These are phyloP conservation scores for Sebastes nivosus DNA, from an alignment of 2,797 vertebrate genomes.

Conservation along the genomic window DNA sequence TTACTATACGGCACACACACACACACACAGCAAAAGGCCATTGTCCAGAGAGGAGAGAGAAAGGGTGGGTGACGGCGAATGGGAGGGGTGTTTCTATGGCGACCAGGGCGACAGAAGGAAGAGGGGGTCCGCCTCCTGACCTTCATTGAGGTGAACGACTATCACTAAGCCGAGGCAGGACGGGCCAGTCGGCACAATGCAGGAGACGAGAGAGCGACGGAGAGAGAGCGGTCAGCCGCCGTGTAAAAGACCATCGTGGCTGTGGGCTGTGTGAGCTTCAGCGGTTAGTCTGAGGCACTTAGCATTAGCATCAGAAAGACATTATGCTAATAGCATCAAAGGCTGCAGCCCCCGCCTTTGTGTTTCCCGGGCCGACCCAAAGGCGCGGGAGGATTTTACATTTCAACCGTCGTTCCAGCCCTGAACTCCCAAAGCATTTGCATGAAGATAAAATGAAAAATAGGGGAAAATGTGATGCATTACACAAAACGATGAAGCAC, in stretches of 20 bases:
- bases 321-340: conserved; percentile 80
- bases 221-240: conserved; percentile 26
- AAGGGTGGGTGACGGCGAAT: conserved; percentile 26
- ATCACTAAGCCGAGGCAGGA: conserved; percentile 48
- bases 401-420: conserved; percentile 40
- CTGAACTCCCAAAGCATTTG: conserved; percentile 31
- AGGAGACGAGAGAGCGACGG: conserved; percentile 8
- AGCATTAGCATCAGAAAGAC: conserved; percentile 83
- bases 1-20: conserved; percentile 24
- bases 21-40: conserved; percentile 57
- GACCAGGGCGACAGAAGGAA: conserved; percentile 82
- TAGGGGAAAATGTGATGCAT: not conserved
- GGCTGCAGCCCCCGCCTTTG: conserved; percentile 61
- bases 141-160: conserved; percentile 74
- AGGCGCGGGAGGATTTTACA: conserved; percentile 53
- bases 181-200: conserved; percentile 31
- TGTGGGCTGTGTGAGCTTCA: conserved; percentile 30
- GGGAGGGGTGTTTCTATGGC: conserved; percentile 82
- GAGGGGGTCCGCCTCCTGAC: conserved; percentile 76
- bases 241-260: conserved; percentile 35
- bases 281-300: conserved; percentile 62
- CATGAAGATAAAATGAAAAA: conserved; percentile 14
- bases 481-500: conserved; percentile 12
- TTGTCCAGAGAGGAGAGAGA: conserved; percentile 74
- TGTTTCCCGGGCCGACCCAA: conserved; percentile 55